Evolutionary conservation across 2,797 vertebrate genomes (phyloP).

Genomic region (Catostomus latipinnis): DNA sequence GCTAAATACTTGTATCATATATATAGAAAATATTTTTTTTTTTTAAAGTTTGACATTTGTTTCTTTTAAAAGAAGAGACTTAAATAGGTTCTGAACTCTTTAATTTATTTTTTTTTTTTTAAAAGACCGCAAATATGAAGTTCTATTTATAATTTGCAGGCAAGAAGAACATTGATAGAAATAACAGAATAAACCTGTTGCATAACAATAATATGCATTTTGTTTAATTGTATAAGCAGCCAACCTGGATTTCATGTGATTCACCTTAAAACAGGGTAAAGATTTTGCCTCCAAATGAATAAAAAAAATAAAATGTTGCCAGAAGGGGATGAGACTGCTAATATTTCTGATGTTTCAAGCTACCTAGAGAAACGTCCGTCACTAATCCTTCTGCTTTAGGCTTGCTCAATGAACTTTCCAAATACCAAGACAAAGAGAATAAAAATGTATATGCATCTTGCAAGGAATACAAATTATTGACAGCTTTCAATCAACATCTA

Average conservation of each 20-base stretch:
- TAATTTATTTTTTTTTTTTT: slow-evolving; percentile 98
- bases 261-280: slow-evolving; percentile 80
- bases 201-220: slow-evolving; percentile 86
- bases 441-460: slow-evolving; percentile 66
- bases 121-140: slow-evolving; percentile 92
- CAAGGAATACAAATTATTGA: slow-evolving; percentile 63
- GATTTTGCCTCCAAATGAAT: slow-evolving; percentile 75
- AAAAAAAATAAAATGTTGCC: slow-evolving; percentile 58
- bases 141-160: slow-evolving; percentile 98
- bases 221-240: slow-evolving; percentile 70
- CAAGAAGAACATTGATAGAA: slow-evolving; percentile 84
- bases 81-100: slow-evolving; percentile 89
- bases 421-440: slow-evolving; percentile 50
- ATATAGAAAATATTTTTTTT: slow-evolving; percentile 95
- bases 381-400: slow-evolving; percentile 67
- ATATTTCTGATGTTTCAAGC: slow-evolving; percentile 68
- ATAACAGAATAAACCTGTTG: slow-evolving; percentile 88
- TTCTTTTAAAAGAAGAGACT: slow-evolving; percentile 90
- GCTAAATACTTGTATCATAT: slow-evolving; percentile 95
- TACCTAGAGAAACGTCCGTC: slow-evolving; percentile 56
- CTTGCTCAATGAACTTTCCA: slow-evolving; percentile 68
- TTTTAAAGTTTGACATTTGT: slow-evolving; percentile 89
- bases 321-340: slow-evolving; percentile 36
- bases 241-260: slow-evolving; percentile 85
- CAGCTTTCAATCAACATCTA: slow-evolving; percentile 29